Percentiles rank a stretch among this genome's conserved stretches.
Evolutionary conservation across 1,140 invertebrate species (phyloP).

Genomic region (Bombus soroeensis): DNA sequence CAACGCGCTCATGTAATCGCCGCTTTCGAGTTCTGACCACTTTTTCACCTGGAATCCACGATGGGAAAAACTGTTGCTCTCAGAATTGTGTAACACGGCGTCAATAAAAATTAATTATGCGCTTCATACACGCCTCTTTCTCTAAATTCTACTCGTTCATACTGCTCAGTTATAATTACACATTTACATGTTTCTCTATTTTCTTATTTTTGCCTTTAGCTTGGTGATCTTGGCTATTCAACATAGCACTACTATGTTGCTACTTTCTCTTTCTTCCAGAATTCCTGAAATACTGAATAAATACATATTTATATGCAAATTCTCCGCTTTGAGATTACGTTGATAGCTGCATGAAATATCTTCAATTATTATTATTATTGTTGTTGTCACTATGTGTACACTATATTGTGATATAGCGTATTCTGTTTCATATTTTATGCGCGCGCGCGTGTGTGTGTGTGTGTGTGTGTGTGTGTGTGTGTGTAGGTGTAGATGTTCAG

Average conservation of each 20-base stretch:
- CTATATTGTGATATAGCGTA: background rate
- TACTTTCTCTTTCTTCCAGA: background rate
- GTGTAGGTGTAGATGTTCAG: too few relatives aligned
- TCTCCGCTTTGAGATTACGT: too few relatives aligned
- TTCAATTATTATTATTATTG: background rate
- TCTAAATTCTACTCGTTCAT: background rate
- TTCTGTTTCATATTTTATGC: background rate
- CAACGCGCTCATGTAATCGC: slow-evolving; percentile 18
- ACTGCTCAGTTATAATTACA: background rate
- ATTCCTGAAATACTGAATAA: background rate
- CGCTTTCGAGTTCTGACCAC: slow-evolving; percentile 28
- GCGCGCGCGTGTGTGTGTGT: too few relatives aligned
- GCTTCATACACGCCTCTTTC: background rate
- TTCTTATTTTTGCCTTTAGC: background rate
- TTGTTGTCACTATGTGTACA: background rate
- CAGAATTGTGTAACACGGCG: slow-evolving; percentile 21
- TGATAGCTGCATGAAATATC: background rate
- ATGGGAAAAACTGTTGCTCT: slow-evolving; percentile 18
- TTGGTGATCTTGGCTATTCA: background rate
- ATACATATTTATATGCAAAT: background rate
- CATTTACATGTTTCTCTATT: too few relatives aligned
- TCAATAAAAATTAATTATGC: slow-evolving; percentile 46
- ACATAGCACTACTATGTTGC: background rate
- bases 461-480: accelerated
- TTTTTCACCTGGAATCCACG: slow-evolving; percentile 32